Conservation (phyloP, 2,888 invertebrate genomes). For the Chymomyza amoena region DNA sequence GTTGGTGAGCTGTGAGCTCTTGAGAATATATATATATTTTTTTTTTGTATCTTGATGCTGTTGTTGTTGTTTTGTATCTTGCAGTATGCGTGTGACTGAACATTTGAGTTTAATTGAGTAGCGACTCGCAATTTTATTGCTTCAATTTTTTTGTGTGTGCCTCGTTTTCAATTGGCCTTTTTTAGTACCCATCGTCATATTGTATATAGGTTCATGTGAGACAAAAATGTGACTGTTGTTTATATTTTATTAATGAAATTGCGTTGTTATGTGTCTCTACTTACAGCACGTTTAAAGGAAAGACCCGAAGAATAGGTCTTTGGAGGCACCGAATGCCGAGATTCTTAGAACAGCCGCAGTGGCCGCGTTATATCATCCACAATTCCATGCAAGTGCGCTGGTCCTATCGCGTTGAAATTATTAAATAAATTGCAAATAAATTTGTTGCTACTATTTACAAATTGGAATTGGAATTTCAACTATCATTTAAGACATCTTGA, state of each 20-base stretch:
- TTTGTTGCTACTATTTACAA: background rate
- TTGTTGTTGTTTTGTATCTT: background rate
- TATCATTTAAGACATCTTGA: background rate
- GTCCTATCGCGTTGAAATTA: slow-evolving; percentile 45
- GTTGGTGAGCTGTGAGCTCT: background rate
- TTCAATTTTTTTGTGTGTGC: slow-evolving; percentile 28
- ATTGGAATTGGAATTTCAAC: background rate
- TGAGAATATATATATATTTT: no score
- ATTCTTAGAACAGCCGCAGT: slow-evolving; percentile 64
- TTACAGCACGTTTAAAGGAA: background rate
- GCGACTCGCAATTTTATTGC: slow-evolving; percentile 59
- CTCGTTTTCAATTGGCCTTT: slow-evolving; percentile 48
- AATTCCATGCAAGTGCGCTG: slow-evolving; percentile 51
- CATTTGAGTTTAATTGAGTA: slow-evolving; percentile 72
- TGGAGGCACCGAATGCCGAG: slow-evolving; percentile 71
- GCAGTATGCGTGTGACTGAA: slow-evolving; percentile 29
- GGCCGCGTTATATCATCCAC: slow-evolving; percentile 44
- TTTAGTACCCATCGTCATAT: slow-evolving; percentile 2
- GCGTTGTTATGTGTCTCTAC: slow-evolving; percentile 27
- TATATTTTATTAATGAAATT: slow-evolving; percentile 54
- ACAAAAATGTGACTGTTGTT: background rate
- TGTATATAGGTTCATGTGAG: background rate
- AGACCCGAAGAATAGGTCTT: background rate
- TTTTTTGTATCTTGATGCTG: background rate
- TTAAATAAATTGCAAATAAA: slow-evolving; percentile 46